Conservation (phyloP, 2,888 invertebrate species). For the Tipula unca region DNA sequence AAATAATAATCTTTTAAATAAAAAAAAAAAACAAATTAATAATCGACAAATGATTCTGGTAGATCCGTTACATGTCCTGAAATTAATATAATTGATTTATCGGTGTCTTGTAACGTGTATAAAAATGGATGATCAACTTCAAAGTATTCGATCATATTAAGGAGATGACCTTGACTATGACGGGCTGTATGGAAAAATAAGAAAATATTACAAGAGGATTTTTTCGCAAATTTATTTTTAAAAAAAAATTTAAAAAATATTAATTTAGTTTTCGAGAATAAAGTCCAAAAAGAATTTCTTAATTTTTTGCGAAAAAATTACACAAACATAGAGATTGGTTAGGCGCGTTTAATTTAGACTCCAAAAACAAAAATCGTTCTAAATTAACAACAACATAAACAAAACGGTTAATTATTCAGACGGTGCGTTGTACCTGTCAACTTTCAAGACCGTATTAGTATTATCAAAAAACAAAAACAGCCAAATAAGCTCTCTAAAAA, state of each 20-base stretch:
- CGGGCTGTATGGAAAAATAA: neutral
- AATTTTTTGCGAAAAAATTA: neutral
- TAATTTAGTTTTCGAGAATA: neutral
- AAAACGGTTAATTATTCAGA: neutral
- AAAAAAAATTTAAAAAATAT: neutral
- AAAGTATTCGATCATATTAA: conserved; percentile 15
- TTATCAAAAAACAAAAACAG: neutral
- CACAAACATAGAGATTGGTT: neutral
- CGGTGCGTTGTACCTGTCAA: neutral
- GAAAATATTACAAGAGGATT: neutral
- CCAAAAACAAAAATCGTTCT: neutral
- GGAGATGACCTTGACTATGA: neutral
- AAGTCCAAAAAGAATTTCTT: neutral
- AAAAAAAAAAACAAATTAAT: neutral
- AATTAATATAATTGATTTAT: neutral
- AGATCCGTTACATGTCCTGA: neutral
- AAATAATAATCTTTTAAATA: neutral
- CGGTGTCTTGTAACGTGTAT: neutral
- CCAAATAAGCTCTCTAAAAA: neutral
- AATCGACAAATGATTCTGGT: neutral
- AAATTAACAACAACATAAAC: neutral
- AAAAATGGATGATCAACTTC: conserved; percentile 1
- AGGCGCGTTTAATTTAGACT: neutral
- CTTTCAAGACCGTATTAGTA: neutral
- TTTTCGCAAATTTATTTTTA: neutral